Conservation (phyloP, 2,888 invertebrate species). For the Tridacna crocea region DNA sequence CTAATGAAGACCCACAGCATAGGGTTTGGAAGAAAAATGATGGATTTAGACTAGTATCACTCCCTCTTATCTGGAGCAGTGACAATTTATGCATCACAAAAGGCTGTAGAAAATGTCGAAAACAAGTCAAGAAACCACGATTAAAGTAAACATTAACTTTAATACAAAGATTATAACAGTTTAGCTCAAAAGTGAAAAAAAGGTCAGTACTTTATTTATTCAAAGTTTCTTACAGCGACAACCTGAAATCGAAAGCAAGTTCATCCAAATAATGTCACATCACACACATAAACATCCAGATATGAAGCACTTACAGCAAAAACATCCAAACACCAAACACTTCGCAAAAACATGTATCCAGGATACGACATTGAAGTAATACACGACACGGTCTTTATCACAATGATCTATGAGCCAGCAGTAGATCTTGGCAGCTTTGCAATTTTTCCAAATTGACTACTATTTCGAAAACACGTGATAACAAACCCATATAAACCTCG, state of each 20-base stretch:
- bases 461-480: slow-evolving; percentile 33
- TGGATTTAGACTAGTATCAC: too few species aligned
- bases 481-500: slow-evolving; percentile 44
- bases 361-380: background rate
- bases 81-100: too few species aligned
- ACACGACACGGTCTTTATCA: slow-evolving; percentile 17
- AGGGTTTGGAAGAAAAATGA: too few species aligned
- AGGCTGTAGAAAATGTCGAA: too few species aligned
- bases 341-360: background rate
- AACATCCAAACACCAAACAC: background rate
- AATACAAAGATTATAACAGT: too few species aligned
- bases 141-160: too few species aligned
- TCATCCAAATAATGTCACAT: background rate
- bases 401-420: slow-evolving; percentile 19
- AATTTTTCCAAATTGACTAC: slow-evolving; percentile 18
- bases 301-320: background rate
- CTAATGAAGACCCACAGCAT: too few species aligned
- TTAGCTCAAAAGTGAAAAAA: too few species aligned
- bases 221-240: background rate
- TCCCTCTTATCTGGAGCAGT: too few species aligned
- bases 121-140: too few species aligned
- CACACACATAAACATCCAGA: background rate
- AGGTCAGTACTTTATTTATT: background rate
- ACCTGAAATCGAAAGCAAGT: background rate
- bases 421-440: slow-evolving; percentile 29